Evolutionary conservation across 2,797 vertebrate species (phyloP).

Genomic region (Momotus momota): DNA sequence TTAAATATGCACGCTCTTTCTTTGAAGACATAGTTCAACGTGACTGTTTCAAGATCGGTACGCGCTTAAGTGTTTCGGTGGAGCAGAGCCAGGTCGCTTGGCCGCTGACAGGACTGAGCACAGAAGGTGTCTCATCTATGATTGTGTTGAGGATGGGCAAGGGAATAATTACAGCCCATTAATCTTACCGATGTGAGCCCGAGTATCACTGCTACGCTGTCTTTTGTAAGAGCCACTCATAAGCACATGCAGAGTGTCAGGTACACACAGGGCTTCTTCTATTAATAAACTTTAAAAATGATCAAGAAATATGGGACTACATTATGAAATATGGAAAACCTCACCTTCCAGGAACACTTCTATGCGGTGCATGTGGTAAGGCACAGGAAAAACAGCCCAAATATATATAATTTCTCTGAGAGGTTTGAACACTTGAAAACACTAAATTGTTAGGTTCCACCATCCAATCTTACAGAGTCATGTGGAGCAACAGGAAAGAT

Average conservation of each 20-base stretch:
- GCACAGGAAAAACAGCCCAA: not conserved
- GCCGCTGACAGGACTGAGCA: not conserved
- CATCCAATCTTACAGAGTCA: not conserved
- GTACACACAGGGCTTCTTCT: rapidly evolving
- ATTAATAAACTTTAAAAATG: not conserved
- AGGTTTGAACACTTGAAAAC: not conserved
- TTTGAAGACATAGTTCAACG: slow-evolving; percentile 13
- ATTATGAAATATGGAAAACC: not conserved
- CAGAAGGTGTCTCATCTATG: not conserved
- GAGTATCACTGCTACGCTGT: not conserved
- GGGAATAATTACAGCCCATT: not conserved
- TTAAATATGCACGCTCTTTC: not conserved
- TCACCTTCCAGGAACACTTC: not conserved
- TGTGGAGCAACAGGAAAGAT: not conserved
- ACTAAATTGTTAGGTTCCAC: not conserved
- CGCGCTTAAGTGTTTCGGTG: not conserved
- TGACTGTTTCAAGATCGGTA: not conserved
- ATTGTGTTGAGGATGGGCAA: not conserved
- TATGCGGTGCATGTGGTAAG: not conserved
- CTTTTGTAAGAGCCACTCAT: not conserved
- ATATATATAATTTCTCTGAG: not conserved
- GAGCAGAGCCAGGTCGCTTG: not conserved
- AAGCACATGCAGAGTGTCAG: not conserved
- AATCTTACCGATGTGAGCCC: not conserved
- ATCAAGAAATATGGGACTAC: not conserved